Percentiles rank a stretch among this genome's conserved stretches.
Conservation (phyloP, 2,888 invertebrate genomes). For the Micropterix aruncella region DNA sequence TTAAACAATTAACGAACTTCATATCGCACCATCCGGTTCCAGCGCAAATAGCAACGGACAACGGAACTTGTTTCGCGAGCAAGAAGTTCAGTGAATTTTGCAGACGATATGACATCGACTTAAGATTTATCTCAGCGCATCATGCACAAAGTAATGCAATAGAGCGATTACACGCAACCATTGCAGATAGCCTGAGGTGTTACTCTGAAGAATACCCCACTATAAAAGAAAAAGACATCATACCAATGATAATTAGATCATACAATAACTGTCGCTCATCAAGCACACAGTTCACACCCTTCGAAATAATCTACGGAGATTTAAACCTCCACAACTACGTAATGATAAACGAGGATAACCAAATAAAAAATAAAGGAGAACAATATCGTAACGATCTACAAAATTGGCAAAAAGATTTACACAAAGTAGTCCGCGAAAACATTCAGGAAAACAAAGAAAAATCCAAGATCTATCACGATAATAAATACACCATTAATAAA, state of each 20-base stretch:
- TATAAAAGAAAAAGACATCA: background rate
- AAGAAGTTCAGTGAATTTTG: background rate
- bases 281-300: background rate
- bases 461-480: background rate
- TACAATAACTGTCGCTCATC: background rate
- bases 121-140: background rate
- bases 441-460: background rate
- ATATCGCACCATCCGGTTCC: background rate
- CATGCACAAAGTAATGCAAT: background rate
- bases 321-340: background rate
- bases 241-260: background rate
- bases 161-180: too few species aligned
- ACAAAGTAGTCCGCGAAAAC: background rate
- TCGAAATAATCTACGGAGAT: constrained; percentile 2
- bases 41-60: background rate
- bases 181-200: background rate
- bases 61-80: background rate
- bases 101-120: background rate
- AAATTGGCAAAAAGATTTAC: background rate
- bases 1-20: background rate
- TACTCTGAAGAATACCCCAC: background rate
- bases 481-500: background rate
- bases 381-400: background rate
- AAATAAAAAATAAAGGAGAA: background rate
- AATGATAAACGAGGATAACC: background rate